A percentile compares a stretch with the other conserved stretches of the same genome.
Conservation (phyloP, 2,797 vertebrate species). For the Lepus oiostolus region DNA sequence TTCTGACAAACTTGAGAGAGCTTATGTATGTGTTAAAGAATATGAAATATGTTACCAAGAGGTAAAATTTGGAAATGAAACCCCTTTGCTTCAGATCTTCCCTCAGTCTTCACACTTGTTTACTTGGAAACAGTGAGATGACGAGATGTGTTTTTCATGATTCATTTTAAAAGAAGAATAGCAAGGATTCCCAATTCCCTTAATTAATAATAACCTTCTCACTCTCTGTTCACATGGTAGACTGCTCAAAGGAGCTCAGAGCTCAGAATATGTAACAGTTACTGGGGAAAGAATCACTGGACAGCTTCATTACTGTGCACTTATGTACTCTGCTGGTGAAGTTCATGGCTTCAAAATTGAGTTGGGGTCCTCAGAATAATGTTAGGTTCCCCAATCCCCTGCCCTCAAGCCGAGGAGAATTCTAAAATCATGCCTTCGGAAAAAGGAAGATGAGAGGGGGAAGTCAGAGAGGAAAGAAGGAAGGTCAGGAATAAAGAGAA, state of each 20-base stretch:
- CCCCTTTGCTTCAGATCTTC: background rate
- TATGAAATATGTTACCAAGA: background rate
- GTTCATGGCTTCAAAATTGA: background rate
- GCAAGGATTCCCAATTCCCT: slow-evolving; percentile 39
- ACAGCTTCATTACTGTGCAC: background rate
- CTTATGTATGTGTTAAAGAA: background rate
- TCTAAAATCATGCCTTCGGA: background rate
- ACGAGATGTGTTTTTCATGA: background rate
- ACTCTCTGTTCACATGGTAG: background rate
- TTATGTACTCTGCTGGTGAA: background rate
- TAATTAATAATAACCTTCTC: slow-evolving; percentile 34
- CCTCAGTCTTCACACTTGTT: background rate
- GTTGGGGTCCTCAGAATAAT: background rate
- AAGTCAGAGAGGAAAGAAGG: background rate
- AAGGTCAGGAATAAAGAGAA: background rate
- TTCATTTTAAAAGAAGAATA: background rate
- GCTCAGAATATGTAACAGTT: background rate
- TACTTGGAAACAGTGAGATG: background rate
- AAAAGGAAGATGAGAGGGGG: background rate
- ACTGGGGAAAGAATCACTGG: background rate
- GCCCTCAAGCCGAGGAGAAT: background rate
- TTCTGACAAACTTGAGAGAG: background rate
- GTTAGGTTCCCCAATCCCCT: background rate
- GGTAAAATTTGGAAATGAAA: background rate
- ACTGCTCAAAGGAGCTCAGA: slow-evolving; percentile 30